Evolutionary conservation across 2,888 invertebrate species (phyloP).

Genomic region (Pheosia gnoma): DNA sequence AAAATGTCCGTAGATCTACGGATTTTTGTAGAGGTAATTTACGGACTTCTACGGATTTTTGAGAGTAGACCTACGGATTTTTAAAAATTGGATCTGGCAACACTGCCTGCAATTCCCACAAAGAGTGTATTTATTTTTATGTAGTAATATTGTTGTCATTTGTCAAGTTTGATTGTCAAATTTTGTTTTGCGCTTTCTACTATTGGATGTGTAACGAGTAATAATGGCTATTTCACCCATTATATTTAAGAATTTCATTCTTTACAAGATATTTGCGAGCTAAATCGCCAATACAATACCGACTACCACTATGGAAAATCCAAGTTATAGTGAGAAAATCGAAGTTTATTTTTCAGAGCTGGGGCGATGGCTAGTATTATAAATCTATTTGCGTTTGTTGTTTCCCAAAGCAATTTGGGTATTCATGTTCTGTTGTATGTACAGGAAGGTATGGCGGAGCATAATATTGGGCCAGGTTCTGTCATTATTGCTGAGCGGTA

Average conservation of each 20-base stretch:
- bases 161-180: not conserved
- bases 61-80: too few relatives aligned
- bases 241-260: constrained; percentile 30
- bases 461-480: constrained; percentile 90
- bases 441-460: constrained; percentile 89
- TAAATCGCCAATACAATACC: constrained; percentile 21
- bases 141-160: not conserved
- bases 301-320: constrained; percentile 62
- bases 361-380: constrained; percentile 86
- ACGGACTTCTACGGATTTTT: too few relatives aligned
- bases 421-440: constrained; percentile 30
- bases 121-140: too few relatives aligned
- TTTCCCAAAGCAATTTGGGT: constrained; percentile 10
- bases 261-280: constrained; percentile 28
- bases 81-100: too few relatives aligned
- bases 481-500: constrained; percentile 90
- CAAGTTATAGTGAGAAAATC: constrained; percentile 86
- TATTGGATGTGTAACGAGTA: constrained; percentile 20
- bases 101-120: too few relatives aligned
- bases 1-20: too few relatives aligned
- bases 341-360: constrained; percentile 87
- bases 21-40: too few relatives aligned
- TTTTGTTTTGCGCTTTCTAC: constrained; percentile 42
- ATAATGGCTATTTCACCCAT: constrained; percentile 38
- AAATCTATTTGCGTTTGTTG: constrained; percentile 19